Evolutionary conservation across 2,113 vertebrate species (phyloP), one percentile per base, ranked within the genome.

Genomic region (Alexandromys fortis): DNA sequence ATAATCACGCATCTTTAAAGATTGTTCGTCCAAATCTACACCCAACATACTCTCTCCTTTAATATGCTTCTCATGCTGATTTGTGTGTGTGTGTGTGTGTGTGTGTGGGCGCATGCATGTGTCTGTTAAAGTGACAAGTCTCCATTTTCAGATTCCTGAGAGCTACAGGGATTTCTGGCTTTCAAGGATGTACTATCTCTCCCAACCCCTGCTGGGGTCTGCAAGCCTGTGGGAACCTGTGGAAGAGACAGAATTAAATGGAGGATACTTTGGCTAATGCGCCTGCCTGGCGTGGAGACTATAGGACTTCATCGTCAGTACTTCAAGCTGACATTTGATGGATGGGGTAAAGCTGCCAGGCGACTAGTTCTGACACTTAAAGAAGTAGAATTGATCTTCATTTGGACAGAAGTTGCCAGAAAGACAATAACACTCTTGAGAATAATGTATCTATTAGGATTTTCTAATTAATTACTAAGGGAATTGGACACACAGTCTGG

Each of bases 401-500:
- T 76, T 11, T 58, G 55, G 35, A 85, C 77, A 47, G 52, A 96
- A 90, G 6, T 89, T 85, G 42, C 45, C 86, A 94, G 33, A 55
- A 92, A 79, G 68, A 83, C 73, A 89, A 68, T 95, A 77, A 58
- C 65, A 90, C 73, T 95, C 86, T 47, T 33, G 86, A 28, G 52
- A 7, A 33, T 85, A 92, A 92, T 90, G n/a, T 45, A n/a, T 93
- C 82, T 95, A 28, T 83, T 86, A 92, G 82, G 47, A 70, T 82
- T 97, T 96, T 75, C 73, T 85, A 86, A 58, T 93, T 96, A 85
- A 86, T 91, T 87, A 95, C 28, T 76, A 94, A 92, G n/a, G 47
- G 33, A 16, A 28, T 82, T 55, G 65, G 58, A 92, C 76, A 73
- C 67, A 75, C 0, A 88, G 21, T 49, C 42, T 89, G 21, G 45